These are phyloP conservation scores for human (Homo sapiens) DNA, from an alignment of 2,113 vertebrate species.

Conservation along the genomic window DNA sequence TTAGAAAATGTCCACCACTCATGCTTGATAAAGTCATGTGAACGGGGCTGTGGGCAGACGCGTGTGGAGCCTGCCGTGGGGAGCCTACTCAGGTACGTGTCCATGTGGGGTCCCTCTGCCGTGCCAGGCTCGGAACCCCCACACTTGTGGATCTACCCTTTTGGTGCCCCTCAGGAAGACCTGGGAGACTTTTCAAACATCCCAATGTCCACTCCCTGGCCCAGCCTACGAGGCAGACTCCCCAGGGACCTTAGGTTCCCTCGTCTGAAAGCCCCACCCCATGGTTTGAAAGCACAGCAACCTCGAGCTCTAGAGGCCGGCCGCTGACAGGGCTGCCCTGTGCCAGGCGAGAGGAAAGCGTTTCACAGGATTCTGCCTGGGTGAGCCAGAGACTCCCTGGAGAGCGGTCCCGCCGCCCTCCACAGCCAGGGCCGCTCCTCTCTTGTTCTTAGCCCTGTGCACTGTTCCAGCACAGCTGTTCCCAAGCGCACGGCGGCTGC, in stretches of 20 bases:
- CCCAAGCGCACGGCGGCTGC: fast-evolving
- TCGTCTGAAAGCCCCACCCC: fast-evolving
- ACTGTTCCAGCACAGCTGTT: background rate
- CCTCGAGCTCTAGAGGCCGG: fast-evolving
- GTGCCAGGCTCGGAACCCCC: fast-evolving
- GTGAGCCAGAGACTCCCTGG: background rate
- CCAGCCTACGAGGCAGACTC: fast-evolving
- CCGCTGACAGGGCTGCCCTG: no score
- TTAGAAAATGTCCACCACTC: background rate
- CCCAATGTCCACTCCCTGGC: background rate
- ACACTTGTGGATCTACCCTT: fast-evolving
- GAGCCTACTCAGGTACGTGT: fast-evolving
- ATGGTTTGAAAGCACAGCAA: background rate
- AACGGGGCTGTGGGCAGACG: no score
- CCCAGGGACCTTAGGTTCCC: fast-evolving
- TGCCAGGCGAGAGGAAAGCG: no score
- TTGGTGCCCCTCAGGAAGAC: fast-evolving
- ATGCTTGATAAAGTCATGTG: no score
- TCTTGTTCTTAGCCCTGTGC: fast-evolving
- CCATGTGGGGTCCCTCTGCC: background rate
- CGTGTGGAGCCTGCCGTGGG: no score
- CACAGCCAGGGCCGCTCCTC: background rate
- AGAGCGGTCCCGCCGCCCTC: fast-evolving
- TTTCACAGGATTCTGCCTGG: fast-evolving
- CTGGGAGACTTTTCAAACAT: background rate